phyloP scores from a whole-genome alignment of 2,797 vertebrate genomes.

The Pampus argenteus region DNA sequence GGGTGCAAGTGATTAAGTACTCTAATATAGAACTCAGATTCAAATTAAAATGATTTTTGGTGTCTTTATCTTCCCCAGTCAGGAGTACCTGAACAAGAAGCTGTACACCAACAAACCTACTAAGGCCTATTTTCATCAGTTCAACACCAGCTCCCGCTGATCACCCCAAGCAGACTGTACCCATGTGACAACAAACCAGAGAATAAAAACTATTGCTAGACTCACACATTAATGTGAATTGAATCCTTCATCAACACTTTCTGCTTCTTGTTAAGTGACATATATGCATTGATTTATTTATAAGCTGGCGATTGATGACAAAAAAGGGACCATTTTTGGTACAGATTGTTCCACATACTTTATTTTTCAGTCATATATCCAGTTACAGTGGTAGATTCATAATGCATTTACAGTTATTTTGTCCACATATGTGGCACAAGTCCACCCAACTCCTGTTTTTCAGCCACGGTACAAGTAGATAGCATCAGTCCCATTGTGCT shows the following conservation, averaged over 20 bases:
- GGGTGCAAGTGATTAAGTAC: neutral
- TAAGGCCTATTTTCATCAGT: conserved; percentile 82
- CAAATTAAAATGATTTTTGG: neutral
- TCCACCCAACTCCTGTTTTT: conserved; percentile 36
- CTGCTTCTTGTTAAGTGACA: conserved; percentile 18
- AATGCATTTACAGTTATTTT: conserved; percentile 82
- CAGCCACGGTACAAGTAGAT: conserved; percentile 42
- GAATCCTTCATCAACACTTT: conserved; percentile 15
- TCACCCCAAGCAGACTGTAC: conserved; percentile 2
- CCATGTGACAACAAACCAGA: conserved; percentile 14
- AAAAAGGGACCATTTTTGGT: conserved; percentile 49
- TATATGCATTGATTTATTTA: conserved; percentile 16
- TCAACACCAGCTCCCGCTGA: conserved; percentile 84
- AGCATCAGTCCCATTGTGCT: conserved; percentile 49
- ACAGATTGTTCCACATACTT: conserved; percentile 80
- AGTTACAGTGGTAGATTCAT: conserved; percentile 84
- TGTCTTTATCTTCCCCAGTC: conserved; percentile 73
- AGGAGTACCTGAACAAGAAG: conserved; percentile 81
- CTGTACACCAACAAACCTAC: conserved; percentile 84
- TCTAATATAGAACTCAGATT: conserved; percentile 4
- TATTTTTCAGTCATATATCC: conserved; percentile 83
- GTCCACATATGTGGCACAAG: conserved; percentile 61
- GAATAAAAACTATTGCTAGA: conserved; percentile 47
- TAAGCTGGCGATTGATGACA: conserved; percentile 22
- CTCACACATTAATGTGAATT: conserved; percentile 22